Percentiles rank a stretch among this genome's conserved stretches.
Evolutionary conservation across 2,113 vertebrate genomes (phyloP).

Genomic region (Elephas maximus): DNA sequence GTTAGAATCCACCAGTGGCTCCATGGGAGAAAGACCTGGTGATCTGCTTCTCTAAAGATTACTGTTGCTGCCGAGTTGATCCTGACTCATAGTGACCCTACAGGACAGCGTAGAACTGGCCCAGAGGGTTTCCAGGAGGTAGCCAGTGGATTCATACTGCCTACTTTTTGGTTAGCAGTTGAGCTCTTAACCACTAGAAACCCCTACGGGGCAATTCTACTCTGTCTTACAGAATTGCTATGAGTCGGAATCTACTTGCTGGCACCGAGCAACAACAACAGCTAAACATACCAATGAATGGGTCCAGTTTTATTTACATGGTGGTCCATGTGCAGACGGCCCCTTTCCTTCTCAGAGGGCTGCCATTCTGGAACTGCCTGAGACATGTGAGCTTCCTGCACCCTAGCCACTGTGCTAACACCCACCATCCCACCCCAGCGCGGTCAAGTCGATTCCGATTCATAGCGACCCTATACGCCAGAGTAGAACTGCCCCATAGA

Average conservation of each 20-base stretch:
- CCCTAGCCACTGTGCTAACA: background rate
- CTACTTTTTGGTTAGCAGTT: too few species aligned
- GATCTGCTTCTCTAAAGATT: background rate
- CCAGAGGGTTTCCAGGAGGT: background rate
- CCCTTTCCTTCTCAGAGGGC: background rate
- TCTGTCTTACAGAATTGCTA: background rate
- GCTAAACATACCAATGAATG: background rate
- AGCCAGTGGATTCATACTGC: too few species aligned
- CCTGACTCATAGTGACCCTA: background rate
- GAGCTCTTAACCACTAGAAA: too few species aligned
- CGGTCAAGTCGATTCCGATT: too few species aligned
- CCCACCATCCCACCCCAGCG: too few species aligned
- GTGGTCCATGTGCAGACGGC: background rate
- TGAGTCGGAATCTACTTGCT: background rate
- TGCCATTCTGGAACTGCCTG: background rate
- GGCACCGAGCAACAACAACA: background rate
- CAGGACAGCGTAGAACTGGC: background rate
- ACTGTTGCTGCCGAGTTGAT: too few species aligned
- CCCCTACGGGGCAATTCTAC: too few species aligned
- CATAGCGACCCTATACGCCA: too few species aligned
- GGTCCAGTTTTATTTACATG: slow-evolving; percentile 14
- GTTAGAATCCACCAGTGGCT: background rate
- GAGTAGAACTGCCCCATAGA: too few species aligned
- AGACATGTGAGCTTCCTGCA: background rate
- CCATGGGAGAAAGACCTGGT: background rate